phyloP scores from a whole-genome alignment of 2,888 invertebrate genomes.

The Heliconius hortense region DNA sequence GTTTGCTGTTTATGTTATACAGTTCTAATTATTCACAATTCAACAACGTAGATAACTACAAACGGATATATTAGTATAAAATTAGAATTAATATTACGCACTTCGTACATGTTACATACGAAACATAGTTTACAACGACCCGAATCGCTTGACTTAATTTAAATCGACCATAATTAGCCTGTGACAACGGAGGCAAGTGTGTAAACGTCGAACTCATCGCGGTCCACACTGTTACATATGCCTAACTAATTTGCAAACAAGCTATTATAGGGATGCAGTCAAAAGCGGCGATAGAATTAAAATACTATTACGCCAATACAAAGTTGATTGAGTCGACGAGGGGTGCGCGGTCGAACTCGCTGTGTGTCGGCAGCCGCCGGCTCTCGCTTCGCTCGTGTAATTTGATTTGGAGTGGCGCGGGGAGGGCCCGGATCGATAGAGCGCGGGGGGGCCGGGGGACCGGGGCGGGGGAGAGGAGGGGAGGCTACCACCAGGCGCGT shows the following conservation, averaged over 20 bases:
- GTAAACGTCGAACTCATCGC: slow-evolving; percentile 38
- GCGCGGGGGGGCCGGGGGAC: slow-evolving; percentile 46
- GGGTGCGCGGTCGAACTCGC: slow-evolving; percentile 44
- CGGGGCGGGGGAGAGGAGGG: slow-evolving; percentile 44
- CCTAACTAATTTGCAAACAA: slow-evolving; percentile 69
- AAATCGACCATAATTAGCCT: slow-evolving; percentile 42
- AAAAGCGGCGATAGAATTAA: slow-evolving; percentile 79
- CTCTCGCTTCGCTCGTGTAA: slow-evolving; percentile 67
- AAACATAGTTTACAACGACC: slow-evolving; percentile 25
- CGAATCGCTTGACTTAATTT: slow-evolving; percentile 43
- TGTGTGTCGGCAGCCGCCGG: slow-evolving; percentile 47
- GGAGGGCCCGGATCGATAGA: slow-evolving; percentile 60
- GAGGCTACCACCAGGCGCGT: slow-evolving; percentile 66
- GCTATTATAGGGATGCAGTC: slow-evolving; percentile 64
- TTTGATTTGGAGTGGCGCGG: slow-evolving; percentile 78
- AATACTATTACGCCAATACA: slow-evolving; percentile 79
- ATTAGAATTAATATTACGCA: slow-evolving; percentile 10
- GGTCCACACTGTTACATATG: slow-evolving; percentile 54
- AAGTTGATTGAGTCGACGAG: slow-evolving; percentile 70
- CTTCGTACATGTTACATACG: not conserved
- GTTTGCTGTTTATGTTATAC: not conserved
- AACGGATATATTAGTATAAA: not conserved
- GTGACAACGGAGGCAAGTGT: slow-evolving; percentile 35
- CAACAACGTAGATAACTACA: not conserved
- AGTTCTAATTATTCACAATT: no score